Evolutionary conservation across 2,797 vertebrate species (phyloP).

Genomic region (Anomalospiza imberbis): DNA sequence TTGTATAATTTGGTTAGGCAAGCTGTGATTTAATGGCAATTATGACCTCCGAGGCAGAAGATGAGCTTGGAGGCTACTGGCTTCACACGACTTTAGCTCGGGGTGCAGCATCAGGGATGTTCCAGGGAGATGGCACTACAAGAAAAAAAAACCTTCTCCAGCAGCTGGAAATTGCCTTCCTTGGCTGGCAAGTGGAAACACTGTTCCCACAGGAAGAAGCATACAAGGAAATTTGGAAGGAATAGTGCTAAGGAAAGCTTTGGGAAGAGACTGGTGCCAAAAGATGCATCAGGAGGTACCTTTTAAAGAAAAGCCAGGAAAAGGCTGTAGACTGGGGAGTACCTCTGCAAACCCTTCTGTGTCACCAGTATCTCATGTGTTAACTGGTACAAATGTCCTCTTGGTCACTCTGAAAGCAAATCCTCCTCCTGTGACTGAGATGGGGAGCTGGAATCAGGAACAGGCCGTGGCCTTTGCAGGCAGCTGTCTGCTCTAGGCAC

Average conservation of each 20-base stretch:
- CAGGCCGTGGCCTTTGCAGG: background rate
- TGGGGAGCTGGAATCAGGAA: background rate
- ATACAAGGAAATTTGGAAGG: conserved; percentile 18
- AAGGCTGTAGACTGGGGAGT: background rate
- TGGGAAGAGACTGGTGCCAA: background rate
- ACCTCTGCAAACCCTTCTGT: background rate
- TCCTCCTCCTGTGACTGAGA: fast-evolving
- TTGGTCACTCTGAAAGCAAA: background rate
- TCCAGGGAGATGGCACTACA: conserved; percentile 4
- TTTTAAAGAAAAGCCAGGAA: background rate
- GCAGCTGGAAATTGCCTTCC: conserved; percentile 35
- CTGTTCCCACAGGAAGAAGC: conserved; percentile 5
- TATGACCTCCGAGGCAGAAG: conserved; percentile 62
- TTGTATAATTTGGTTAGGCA: conserved; percentile 75
- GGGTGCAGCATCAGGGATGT: conserved; percentile 12
- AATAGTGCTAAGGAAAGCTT: background rate
- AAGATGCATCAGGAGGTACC: background rate
- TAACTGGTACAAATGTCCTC: background rate
- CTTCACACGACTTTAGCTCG: background rate
- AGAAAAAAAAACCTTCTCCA: background rate
- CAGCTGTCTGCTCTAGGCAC: background rate
- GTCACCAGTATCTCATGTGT: background rate
- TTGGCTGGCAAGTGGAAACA: background rate
- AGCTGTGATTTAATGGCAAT: conserved; percentile 73
- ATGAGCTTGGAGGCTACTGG: conserved; percentile 40